A percentile compares a stretch with the other conserved stretches of the same genome.
Evolutionary conservation across 1,140 invertebrate species (phyloP).

Genomic region (Paraescarpia echinospica): DNA sequence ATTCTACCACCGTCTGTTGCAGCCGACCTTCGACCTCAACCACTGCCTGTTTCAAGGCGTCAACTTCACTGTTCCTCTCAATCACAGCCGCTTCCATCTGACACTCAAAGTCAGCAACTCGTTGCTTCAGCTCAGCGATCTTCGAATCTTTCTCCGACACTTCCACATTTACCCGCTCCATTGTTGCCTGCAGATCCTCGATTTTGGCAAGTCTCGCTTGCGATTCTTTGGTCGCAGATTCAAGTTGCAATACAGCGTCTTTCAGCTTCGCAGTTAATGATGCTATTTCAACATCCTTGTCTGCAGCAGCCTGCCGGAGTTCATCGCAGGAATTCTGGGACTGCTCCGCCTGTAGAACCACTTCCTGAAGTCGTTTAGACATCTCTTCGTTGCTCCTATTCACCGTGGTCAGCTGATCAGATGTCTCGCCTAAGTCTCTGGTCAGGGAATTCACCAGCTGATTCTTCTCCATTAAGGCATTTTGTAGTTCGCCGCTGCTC

Average conservation of each 20-base stretch:
- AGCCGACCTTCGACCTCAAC: neutral
- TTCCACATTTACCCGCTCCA: neutral
- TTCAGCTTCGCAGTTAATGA: neutral
- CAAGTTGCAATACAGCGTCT: neutral
- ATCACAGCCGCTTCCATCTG: no score
- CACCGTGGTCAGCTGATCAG: neutral
- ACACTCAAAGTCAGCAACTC: no score
- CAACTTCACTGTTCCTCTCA: no score
- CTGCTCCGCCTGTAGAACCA: neutral
- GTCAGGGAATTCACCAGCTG: neutral
- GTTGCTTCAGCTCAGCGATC: neutral
- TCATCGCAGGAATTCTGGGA: neutral
- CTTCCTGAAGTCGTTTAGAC: neutral
- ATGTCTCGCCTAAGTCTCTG: neutral
- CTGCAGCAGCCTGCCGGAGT: neutral
- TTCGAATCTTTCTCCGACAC: neutral
- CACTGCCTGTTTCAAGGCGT: no score
- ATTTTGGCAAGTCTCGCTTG: slow-evolving; percentile 8
- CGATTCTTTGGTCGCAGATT: neutral
- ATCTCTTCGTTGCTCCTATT: neutral
- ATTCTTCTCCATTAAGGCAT: slow-evolving; percentile 6
- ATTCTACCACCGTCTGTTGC: neutral
- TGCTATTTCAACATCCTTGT: neutral
- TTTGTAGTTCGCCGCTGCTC: slow-evolving; percentile 9
- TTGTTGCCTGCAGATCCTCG: slow-evolving; percentile 13